Conservation (phyloP, 1,140 invertebrate species). For the Oreohelix idahoensis region DNA sequence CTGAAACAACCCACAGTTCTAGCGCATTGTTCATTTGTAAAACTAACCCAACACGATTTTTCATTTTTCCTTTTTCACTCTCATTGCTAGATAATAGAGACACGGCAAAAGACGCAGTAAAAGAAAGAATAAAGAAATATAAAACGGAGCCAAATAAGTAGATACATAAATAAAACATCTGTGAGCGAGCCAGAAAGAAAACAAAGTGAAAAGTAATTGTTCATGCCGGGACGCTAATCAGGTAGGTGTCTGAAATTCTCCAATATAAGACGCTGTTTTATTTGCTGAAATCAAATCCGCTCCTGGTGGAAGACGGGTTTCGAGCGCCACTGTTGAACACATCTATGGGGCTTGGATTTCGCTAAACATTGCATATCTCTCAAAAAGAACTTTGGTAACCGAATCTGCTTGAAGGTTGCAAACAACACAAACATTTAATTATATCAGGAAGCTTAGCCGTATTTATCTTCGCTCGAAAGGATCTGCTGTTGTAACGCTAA, state of each 20-base stretch:
- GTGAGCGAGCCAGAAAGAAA: too few relatives aligned
- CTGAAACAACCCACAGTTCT: too few relatives aligned
- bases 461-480: background rate
- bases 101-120: too few relatives aligned
- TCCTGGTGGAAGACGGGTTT: background rate
- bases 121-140: too few relatives aligned
- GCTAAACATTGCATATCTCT: background rate
- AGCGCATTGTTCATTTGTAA: too few relatives aligned
- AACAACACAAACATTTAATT: slow-evolving; percentile 10
- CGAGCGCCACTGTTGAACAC: background rate
- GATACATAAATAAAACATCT: too few relatives aligned
- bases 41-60: too few relatives aligned
- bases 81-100: too few relatives aligned
- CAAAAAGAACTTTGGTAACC: background rate
- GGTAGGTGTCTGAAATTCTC: background rate
- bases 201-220: too few relatives aligned
- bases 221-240: background rate
- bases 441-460: background rate
- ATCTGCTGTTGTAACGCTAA: background rate
- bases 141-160: too few relatives aligned
- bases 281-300: background rate
- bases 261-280: background rate
- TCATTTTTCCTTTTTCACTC: too few relatives aligned
- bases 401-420: background rate
- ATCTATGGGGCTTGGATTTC: background rate